Conservation (phyloP, 2,113 vertebrate species). For the Falco punctatus region DNA sequence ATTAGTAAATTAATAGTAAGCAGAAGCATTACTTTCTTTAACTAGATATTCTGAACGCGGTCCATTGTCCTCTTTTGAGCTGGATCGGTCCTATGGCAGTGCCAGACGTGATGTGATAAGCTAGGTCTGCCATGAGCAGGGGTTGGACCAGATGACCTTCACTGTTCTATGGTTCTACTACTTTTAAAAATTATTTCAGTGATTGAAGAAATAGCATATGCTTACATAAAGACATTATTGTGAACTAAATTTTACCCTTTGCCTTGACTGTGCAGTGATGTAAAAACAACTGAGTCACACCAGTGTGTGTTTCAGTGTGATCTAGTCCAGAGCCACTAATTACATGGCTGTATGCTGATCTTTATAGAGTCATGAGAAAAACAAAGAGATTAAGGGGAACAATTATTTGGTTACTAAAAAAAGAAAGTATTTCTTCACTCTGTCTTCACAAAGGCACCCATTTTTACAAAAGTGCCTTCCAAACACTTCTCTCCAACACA, state of each 20-base stretch:
- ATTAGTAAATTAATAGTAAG: background rate
- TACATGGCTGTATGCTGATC: background rate
- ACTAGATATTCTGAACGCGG: background rate
- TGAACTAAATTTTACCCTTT: background rate
- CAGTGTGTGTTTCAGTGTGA: background rate
- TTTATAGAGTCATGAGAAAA: constrained; percentile 5
- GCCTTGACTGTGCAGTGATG: background rate
- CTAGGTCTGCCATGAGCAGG: background rate
- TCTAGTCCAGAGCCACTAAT: constrained; percentile 40
- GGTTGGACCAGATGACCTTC: background rate
- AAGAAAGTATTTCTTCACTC: constrained; percentile 8
- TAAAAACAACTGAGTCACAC: background rate
- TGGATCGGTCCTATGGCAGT: background rate
- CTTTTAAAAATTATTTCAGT: background rate
- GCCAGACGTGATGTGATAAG: background rate
- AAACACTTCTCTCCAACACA: background rate
- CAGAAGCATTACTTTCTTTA: background rate
- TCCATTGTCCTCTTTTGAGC: background rate
- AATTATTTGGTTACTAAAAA: constrained; percentile 30
- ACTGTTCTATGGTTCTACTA: background rate
- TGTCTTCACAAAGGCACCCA: background rate
- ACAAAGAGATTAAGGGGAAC: constrained; percentile 40
- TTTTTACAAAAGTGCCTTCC: background rate
- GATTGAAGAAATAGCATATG: background rate
- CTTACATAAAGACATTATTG: background rate